Evolutionary conservation across 1,140 invertebrate species (phyloP).

Genomic region (Phymastichus coffea): DNA sequence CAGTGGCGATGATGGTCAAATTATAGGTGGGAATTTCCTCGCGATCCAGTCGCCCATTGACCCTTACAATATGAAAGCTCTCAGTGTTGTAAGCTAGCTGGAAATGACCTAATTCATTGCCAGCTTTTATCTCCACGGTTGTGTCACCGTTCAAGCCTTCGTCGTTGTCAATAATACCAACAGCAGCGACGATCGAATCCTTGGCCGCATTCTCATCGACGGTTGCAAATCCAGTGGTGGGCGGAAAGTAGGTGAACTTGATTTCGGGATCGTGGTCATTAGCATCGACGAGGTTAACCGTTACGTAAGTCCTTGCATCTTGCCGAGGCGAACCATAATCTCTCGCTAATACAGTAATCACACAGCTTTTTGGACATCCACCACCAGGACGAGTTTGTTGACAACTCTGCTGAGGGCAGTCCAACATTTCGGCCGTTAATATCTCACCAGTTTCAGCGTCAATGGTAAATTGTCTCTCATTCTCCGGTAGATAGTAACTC

Average conservation of each 20-base stretch:
- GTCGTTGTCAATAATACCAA: slow-evolving; percentile 89
- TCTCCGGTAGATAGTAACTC: slow-evolving; percentile 84
- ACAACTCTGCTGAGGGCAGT: slow-evolving; percentile 75
- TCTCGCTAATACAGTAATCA: slow-evolving; percentile 89
- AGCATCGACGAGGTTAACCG: slow-evolving; percentile 88
- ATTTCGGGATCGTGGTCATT: slow-evolving; percentile 95
- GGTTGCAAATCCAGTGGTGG: slow-evolving; percentile 78
- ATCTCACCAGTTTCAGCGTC: slow-evolving; percentile 87
- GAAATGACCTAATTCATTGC: slow-evolving; percentile 91
- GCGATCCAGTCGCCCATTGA: slow-evolving; percentile 87
- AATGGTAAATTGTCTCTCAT: slow-evolving; percentile 82
- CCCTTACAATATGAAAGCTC: slow-evolving; percentile 85
- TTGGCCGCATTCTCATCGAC: slow-evolving; percentile 92
- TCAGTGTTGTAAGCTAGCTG: slow-evolving; percentile 74
- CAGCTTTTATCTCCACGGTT: slow-evolving; percentile 76
- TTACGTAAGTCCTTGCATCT: slow-evolving; percentile 91
- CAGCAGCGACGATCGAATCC: slow-evolving; percentile 87
- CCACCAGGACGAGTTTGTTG: slow-evolving; percentile 55
- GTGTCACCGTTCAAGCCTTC: slow-evolving; percentile 89
- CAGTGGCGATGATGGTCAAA: slow-evolving; percentile 85
- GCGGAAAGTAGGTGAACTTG: slow-evolving; percentile 84
- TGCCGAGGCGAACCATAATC: slow-evolving; percentile 89
- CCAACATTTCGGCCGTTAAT: slow-evolving; percentile 74
- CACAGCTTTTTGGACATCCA: slow-evolving; percentile 83
- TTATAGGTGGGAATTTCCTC: slow-evolving; percentile 92